A percentile compares a stretch with the other conserved stretches of the same genome.
Conservation (phyloP, 2,797 vertebrate species). For the Ctenopoma kingsleyae region DNA sequence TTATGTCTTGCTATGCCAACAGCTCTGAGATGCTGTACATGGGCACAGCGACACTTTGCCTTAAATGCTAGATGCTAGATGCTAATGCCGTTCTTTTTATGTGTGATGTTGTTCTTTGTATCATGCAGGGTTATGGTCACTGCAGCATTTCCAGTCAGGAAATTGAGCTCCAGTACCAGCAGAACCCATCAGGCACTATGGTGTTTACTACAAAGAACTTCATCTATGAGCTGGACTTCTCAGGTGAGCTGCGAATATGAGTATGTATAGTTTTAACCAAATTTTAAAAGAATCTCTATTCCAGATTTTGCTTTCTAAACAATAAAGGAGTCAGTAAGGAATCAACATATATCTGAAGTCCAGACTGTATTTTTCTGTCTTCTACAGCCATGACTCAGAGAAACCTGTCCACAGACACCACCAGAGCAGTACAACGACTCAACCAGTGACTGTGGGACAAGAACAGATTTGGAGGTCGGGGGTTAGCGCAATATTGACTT, state of each 20-base stretch:
- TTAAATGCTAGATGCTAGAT: background rate
- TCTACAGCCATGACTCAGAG: constrained; percentile 77
- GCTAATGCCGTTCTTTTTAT: background rate
- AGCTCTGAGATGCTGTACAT: no score
- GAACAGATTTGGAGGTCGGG: background rate
- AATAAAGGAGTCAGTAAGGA: background rate
- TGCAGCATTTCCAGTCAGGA: constrained; percentile 74
- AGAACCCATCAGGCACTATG: constrained; percentile 56
- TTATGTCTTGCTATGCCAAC: no score
- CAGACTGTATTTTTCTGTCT: constrained; percentile 1
- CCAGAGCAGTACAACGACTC: constrained; percentile 61
- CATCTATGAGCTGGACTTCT: constrained; percentile 70
- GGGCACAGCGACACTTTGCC: no score
- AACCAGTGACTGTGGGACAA: constrained; percentile 29
- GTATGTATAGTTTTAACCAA: background rate
- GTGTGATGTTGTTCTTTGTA: background rate
- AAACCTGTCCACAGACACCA: constrained; percentile 70
- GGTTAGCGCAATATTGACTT: background rate
- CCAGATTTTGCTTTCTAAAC: background rate
- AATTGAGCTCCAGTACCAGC: constrained; percentile 73
- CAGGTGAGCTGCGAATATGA: constrained; percentile 55
- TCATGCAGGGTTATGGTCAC: constrained; percentile 27
- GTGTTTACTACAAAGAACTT: constrained; percentile 46
- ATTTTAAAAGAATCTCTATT: background rate
- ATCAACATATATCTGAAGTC: background rate